Evolutionary conservation across 64 coral and sea anemone species (phyloP).

Genomic region (Platygyra sinensis): DNA sequence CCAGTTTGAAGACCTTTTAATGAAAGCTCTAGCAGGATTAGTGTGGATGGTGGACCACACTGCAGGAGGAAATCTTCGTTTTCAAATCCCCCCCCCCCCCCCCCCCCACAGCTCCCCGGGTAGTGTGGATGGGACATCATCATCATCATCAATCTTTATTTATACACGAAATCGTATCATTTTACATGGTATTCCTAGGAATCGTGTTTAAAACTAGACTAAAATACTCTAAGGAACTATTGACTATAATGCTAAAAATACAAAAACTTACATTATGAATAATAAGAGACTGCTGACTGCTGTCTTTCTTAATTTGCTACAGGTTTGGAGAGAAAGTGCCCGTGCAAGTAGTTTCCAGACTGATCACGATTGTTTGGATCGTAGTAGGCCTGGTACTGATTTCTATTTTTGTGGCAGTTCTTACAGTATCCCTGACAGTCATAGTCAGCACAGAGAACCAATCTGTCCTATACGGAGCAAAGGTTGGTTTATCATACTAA

Average conservation of each 20-base stretch:
- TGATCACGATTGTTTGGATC: constrained; percentile 27
- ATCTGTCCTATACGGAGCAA: constrained; percentile 24
- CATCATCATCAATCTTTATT: too few species aligned
- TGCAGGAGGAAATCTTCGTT: not conserved
- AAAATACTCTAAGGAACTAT: too few species aligned
- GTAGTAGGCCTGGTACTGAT: constrained; percentile 28
- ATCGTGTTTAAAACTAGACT: too few species aligned
- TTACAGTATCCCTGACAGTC: constrained; percentile 31
- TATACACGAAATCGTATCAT: too few species aligned
- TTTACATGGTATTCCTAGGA: too few species aligned
- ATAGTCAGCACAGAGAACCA: not conserved
- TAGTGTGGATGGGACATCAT: not conserved
- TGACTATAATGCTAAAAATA: too few species aligned
- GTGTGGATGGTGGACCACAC: too few species aligned
- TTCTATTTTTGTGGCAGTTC: not conserved
- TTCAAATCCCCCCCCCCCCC: not conserved
- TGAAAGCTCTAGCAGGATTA: too few species aligned
- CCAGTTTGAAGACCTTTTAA: too few species aligned
- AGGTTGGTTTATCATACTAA: constrained; percentile 9
- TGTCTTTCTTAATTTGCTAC: not conserved
- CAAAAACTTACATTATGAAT: too few species aligned
- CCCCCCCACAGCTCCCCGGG: too few species aligned
- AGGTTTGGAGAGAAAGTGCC: constrained; percentile 50
- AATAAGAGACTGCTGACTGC: too few species aligned
- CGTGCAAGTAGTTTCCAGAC: not conserved